Conservation (phyloP, 2,113 vertebrate species). For the Canis aureus region DNA sequence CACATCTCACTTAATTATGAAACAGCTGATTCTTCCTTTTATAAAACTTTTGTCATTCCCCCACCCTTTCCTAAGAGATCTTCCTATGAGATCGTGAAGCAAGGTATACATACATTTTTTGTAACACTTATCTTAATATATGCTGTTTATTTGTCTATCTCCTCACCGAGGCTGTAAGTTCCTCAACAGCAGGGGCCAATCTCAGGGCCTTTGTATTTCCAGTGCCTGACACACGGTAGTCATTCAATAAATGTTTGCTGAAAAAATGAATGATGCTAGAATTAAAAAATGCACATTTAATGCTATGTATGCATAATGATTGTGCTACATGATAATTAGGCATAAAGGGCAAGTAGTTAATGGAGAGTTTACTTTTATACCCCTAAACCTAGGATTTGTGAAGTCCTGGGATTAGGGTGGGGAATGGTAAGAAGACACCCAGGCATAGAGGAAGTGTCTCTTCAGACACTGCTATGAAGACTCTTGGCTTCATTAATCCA, state of each 20-base stretch:
- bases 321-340: slow-evolving; percentile 32
- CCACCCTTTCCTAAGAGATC: slow-evolving; percentile 41
- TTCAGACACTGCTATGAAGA: neutral
- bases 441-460: neutral
- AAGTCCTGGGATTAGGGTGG: neutral
- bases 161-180: slow-evolving; percentile 70
- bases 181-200: slow-evolving; percentile 74
- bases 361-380: neutral
- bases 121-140: slow-evolving; percentile 54
- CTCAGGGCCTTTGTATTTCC: slow-evolving; percentile 69
- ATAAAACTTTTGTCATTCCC: neutral
- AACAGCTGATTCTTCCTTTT: slow-evolving; percentile 28
- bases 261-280: slow-evolving; percentile 72
- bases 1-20: slow-evolving; percentile 8
- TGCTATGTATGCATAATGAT: slow-evolving; percentile 38
- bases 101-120: slow-evolving; percentile 31
- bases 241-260: slow-evolving; percentile 76
- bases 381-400: slow-evolving; percentile 19
- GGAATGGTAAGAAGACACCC: neutral
- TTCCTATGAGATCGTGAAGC: slow-evolving; percentile 13
- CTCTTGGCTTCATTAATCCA: neutral
- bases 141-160: slow-evolving; percentile 58
- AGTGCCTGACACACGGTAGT: slow-evolving; percentile 66
- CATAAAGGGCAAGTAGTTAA: slow-evolving; percentile 47
- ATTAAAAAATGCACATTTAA: slow-evolving; percentile 56